Percentiles rank a stretch among this genome's conserved stretches.
phyloP scores from a whole-genome alignment of 2,888 invertebrate genomes.

The Pelosia muscerda region DNA sequence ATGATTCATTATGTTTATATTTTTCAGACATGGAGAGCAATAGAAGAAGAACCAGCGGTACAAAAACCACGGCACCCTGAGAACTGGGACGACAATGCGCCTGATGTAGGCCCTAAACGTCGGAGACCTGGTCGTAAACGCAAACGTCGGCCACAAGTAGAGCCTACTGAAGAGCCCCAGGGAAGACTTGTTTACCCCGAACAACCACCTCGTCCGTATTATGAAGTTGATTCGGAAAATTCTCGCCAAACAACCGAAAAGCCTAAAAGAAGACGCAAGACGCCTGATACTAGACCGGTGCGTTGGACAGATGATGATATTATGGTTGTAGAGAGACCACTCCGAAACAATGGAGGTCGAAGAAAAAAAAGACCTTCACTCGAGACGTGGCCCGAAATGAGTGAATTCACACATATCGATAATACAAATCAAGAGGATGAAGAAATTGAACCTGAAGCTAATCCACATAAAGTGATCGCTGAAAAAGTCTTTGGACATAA shows the following conservation, averaged over 20 bases:
- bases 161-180: constrained; percentile 58
- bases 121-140: constrained; percentile 86
- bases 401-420: constrained; percentile 60
- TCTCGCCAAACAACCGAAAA: constrained; percentile 58
- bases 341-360: constrained; percentile 70
- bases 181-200: constrained; percentile 61
- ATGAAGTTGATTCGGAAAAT: constrained; percentile 57
- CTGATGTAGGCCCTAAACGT: constrained; percentile 73
- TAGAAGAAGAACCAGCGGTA: constrained; percentile 68
- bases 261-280: constrained; percentile 70
- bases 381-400: constrained; percentile 61
- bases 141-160: constrained; percentile 86
- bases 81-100: constrained; percentile 69
- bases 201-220: constrained; percentile 54
- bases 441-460: constrained; percentile 32
- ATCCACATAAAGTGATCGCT: constrained; percentile 23
- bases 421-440: constrained; percentile 41
- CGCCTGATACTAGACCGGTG: constrained; percentile 64
- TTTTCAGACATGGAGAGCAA: constrained; percentile 84
- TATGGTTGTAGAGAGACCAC: constrained; percentile 64
- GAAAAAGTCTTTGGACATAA: constrained; percentile 28
- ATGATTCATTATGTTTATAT: constrained; percentile 40
- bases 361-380: constrained; percentile 70
- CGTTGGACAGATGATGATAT: constrained; percentile 76
- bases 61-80: constrained; percentile 55